phyloP scores from a whole-genome alignment of 2,797 vertebrate species.

The Hafferia zeledoni region DNA sequence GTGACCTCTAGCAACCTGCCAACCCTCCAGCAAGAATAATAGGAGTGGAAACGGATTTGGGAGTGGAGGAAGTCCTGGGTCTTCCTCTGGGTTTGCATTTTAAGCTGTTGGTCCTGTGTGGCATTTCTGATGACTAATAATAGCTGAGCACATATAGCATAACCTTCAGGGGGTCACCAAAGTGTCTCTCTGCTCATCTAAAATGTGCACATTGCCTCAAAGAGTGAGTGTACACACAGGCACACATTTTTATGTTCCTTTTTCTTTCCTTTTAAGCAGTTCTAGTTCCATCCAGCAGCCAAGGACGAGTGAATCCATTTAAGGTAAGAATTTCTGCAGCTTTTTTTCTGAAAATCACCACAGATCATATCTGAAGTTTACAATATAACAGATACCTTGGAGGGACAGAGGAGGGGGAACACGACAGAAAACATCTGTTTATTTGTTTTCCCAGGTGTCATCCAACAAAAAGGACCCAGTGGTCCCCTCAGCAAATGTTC shows the following conservation, averaged over 20 bases:
- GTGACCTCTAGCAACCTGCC: background rate
- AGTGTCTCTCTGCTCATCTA: background rate
- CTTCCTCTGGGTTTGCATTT: conserved; percentile 51
- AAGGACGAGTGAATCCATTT: conserved; percentile 90
- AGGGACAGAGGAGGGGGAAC: background rate
- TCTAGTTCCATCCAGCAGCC: conserved; percentile 73
- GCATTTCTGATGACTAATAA: background rate
- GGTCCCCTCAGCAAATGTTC: conserved; percentile 80
- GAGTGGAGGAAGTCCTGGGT: conserved; percentile 50
- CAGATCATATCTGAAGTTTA: background rate
- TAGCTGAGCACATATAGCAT: background rate
- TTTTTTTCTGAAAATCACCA: background rate
- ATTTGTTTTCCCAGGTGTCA: conserved; percentile 78
- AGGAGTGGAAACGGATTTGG: conserved; percentile 60
- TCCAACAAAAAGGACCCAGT: conserved; percentile 77
- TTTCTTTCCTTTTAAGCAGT: conserved; percentile 48
- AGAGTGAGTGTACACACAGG: background rate
- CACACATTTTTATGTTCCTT: background rate
- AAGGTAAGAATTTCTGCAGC: conserved; percentile 83
- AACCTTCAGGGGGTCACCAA: background rate
- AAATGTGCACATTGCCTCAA: background rate
- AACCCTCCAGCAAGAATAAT: background rate
- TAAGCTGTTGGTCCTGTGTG: background rate
- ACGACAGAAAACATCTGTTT: background rate
- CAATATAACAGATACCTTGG: background rate